phyloP scores from a whole-genome alignment of 2,113 vertebrate species.

The Anarhynchus alexandrinus region DNA sequence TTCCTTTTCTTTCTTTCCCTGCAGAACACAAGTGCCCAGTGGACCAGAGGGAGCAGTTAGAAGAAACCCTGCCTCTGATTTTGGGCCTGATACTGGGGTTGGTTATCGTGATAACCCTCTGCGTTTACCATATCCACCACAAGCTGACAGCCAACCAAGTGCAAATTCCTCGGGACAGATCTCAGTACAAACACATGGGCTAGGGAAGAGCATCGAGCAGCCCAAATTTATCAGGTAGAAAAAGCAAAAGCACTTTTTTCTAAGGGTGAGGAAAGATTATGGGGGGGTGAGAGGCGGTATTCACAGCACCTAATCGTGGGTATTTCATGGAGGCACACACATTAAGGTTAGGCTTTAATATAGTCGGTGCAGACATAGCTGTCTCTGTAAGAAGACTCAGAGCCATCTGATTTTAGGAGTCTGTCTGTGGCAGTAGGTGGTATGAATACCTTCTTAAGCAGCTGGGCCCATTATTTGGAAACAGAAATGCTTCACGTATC shows the following conservation, averaged over 20 bases:
- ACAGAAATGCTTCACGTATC: slow-evolving; percentile 29
- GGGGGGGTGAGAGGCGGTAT: neutral
- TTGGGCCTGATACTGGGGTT: slow-evolving; percentile 90
- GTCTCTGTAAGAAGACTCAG: neutral
- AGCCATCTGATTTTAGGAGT: neutral
- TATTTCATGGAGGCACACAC: neutral
- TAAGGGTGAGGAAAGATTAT: neutral
- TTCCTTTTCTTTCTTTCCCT: neutral
- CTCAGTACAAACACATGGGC: slow-evolving; percentile 98
- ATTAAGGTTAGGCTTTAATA: neutral
- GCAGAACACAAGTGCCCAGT: slow-evolving; percentile 93
- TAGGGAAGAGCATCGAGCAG: slow-evolving; percentile 28
- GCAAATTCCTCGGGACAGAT: slow-evolving; percentile 90
- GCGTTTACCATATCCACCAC: slow-evolving; percentile 93
- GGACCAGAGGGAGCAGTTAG: slow-evolving; percentile 91
- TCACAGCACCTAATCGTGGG: neutral
- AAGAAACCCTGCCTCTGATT: slow-evolving; percentile 92
- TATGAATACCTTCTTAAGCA: slow-evolving; percentile 45
- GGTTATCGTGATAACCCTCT: slow-evolving; percentile 87
- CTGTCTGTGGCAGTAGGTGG: neutral
- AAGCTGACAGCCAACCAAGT: slow-evolving; percentile 89
- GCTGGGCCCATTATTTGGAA: neutral
- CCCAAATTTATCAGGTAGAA: slow-evolving; percentile 46
- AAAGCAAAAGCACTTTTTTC: slow-evolving; percentile 70
- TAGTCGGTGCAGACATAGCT: neutral